These are phyloP conservation scores for Oscheius sp. DNA, from an alignment of 2,888 invertebrate genomes.

Conservation along the genomic window DNA sequence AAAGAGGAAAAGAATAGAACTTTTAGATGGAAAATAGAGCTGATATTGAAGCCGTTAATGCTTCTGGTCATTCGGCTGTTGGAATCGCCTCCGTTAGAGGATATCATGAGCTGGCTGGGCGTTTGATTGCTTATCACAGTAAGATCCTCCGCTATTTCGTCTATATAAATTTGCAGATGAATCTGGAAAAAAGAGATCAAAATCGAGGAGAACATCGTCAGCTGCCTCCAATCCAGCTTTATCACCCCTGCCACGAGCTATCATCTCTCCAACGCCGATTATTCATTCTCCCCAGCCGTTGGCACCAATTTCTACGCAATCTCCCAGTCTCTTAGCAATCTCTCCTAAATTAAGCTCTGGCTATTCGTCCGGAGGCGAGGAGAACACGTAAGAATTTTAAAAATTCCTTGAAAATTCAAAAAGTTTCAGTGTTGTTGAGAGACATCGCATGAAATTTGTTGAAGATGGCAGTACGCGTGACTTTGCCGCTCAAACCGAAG, in stretches of 20 bases:
- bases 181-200: constrained; percentile 5
- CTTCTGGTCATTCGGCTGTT: constrained; percentile 51
- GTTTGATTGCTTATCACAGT: constrained; percentile 42
- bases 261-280: background rate
- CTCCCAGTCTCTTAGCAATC: constrained; percentile 3
- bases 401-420: constrained; percentile 18
- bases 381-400: background rate
- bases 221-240: background rate
- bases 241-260: constrained; percentile 5
- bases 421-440: constrained; percentile 37
- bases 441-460: constrained; percentile 46
- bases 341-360: constrained; percentile 36
- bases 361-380: constrained; percentile 39
- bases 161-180: background rate
- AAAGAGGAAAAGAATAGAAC: background rate
- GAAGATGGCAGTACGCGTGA: constrained; percentile 48
- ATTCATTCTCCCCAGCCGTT: constrained; percentile 7
- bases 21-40: constrained; percentile 59
- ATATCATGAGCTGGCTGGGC: constrained; percentile 45
- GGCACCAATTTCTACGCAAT: constrained; percentile 11
- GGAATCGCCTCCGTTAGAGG: constrained; percentile 54
- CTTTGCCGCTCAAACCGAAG: constrained; percentile 38
- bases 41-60: constrained; percentile 54
- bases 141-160: background rate
- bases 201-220: background rate